Evolutionary conservation across 2,113 vertebrate genomes (phyloP).

Genomic region (Catharus bicknelli): DNA sequence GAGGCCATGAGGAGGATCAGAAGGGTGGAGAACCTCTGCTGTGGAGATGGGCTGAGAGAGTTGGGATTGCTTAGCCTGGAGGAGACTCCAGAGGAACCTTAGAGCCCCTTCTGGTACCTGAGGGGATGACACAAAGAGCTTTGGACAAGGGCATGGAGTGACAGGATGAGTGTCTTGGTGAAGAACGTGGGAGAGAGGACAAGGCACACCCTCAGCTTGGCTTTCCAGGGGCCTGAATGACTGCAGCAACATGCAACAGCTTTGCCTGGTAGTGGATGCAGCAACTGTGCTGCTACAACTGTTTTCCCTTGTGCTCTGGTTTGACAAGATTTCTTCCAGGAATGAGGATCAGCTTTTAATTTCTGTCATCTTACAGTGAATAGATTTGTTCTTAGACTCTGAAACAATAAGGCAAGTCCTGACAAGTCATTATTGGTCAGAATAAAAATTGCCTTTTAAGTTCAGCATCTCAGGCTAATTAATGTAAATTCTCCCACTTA

Average conservation of each 20-base stretch:
- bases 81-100: background rate
- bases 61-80: background rate
- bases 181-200: background rate
- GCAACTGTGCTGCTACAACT: background rate
- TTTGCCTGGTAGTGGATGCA: background rate
- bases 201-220: background rate
- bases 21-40: background rate
- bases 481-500: constrained; percentile 41
- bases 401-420: constrained; percentile 35
- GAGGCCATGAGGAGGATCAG: background rate
- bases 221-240: background rate
- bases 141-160: background rate
- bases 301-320: background rate
- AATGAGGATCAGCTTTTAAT: constrained; percentile 22
- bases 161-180: background rate
- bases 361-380: constrained; percentile 18
- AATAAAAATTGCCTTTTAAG: constrained; percentile 57
- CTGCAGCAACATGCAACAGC: background rate
- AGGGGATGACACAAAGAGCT: background rate
- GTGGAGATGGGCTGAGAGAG: background rate
- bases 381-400: constrained; percentile 22
- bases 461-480: constrained; percentile 42
- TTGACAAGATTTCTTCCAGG: constrained; percentile 2
- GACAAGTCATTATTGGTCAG: constrained; percentile 45
- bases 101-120: background rate